Conservation (phyloP, 2,888 invertebrate genomes). For the Mimachlamys varia region DNA sequence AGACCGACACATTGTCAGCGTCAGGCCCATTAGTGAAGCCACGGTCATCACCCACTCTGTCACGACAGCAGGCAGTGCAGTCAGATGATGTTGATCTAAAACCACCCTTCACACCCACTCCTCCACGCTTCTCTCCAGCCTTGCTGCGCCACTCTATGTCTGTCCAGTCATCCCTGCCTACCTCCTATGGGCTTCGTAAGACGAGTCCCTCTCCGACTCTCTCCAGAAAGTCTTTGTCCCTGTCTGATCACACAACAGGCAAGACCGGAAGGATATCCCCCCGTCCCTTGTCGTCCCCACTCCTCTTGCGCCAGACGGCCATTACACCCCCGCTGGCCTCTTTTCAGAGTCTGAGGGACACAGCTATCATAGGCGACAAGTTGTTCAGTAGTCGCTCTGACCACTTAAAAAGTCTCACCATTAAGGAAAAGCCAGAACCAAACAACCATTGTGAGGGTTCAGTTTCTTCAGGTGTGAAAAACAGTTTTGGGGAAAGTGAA, state of each 20-base stretch:
- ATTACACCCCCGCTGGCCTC: background rate
- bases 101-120: background rate
- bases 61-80: background rate
- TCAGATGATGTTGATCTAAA: background rate
- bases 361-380: background rate
- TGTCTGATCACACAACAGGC: constrained; percentile 21
- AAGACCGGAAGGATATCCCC: constrained; percentile 11
- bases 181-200: background rate
- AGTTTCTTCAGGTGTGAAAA: background rate
- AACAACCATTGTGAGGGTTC: constrained; percentile 8
- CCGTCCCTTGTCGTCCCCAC: background rate
- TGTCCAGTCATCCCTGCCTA: constrained; percentile 39
- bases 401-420: background rate
- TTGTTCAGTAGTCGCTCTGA: background rate
- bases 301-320: background rate
- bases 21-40: background rate
- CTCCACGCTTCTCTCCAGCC: constrained; percentile 41
- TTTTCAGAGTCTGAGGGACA: constrained; percentile 21
- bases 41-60: background rate
- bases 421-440: background rate
- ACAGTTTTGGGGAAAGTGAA: background rate
- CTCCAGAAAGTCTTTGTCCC: background rate
- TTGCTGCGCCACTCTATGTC: constrained; percentile 39
- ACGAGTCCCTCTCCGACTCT: background rate
- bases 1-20: background rate